Base-by-base conservation (phyloP, 2,113 vertebrate species). In the Glaucomys volans region DNA sequence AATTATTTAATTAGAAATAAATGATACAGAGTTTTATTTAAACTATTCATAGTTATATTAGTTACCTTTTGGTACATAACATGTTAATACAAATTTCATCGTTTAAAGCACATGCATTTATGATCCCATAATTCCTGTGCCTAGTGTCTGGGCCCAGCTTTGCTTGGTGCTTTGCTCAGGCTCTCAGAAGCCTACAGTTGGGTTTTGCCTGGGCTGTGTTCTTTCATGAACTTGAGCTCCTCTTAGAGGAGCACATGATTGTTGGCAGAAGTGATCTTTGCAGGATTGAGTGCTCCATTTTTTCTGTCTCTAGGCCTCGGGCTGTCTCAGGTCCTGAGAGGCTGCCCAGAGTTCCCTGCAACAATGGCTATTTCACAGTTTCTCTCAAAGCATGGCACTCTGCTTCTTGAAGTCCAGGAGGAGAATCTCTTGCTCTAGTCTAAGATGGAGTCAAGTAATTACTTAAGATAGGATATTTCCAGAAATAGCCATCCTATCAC, bases 1-100 rank as follows among this genome's bases (percentile, higher is more conserved):
- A 67, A 44, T 91, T 93, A 64, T 20, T 79, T 52, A 42, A 26
- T 79, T 71, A 82, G 81, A 1, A 90, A 37, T 44, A 37, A 93
- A 1, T 50, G 28, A 77, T 24, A 40, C 1, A 30, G 24, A n/a
- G 6, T 92, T 96, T 87, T 86, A 86, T 52, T 74, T 66, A 28
- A 92, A 35, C 10, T 77, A 40, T 72, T 77, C 18, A 81, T 16
- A 92, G 52, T 40, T 84, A 7, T 92, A 52, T 54, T 85, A 30
- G 0, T 77, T 64, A 57, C 11, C 24, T 26, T 20, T 13, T 17
- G 12, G 22, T 59, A 40, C 16, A 20, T 72, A 88, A 77, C 11
- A 83, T 54, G n/a, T n/a, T 59, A 77, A 5, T 6, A 91, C 28
- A 92, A 40, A 95, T 6, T 57, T 59, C 54, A 40, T 35, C 37